Percentiles rank a stretch among this genome's conserved stretches.
These are phyloP conservation scores for Megalopta genalis DNA, from an alignment of 1,140 invertebrate genomes.

Conservation along the genomic window DNA sequence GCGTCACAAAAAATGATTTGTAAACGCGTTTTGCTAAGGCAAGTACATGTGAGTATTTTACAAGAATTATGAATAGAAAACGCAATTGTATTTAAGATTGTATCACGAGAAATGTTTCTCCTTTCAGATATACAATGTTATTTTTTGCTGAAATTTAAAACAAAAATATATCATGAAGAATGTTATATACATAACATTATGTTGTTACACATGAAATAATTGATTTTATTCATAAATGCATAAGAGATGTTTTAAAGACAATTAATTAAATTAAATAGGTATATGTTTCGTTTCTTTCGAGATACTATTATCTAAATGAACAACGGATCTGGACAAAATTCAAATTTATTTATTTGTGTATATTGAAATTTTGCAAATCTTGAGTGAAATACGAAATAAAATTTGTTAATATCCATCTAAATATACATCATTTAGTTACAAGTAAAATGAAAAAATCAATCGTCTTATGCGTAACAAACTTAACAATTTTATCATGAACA, in stretches of 20 bases:
- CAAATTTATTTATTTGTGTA: background rate
- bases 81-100: background rate
- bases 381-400: background rate
- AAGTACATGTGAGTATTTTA: slow-evolving; percentile 45
- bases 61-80: background rate
- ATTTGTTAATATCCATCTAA: background rate
- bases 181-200: slow-evolving; percentile 20
- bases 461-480: background rate
- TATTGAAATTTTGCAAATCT: background rate
- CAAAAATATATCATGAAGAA: slow-evolving; percentile 25
- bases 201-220: slow-evolving; percentile 2
- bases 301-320: background rate
- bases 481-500: slow-evolving; percentile 15
- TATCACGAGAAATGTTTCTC: background rate
- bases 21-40: slow-evolving; percentile 40
- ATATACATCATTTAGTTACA: background rate
- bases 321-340: background rate
- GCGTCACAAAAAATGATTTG: slow-evolving; percentile 33
- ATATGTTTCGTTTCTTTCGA: background rate
- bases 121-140: slow-evolving; percentile 46
- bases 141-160: slow-evolving; percentile 29
- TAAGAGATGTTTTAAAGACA: background rate
- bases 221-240: background rate
- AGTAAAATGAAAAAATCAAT: background rate
- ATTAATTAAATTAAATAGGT: no score